Evolutionary conservation across 2,888 invertebrate species (phyloP).

Genomic region (Bellardia bayeri): DNA sequence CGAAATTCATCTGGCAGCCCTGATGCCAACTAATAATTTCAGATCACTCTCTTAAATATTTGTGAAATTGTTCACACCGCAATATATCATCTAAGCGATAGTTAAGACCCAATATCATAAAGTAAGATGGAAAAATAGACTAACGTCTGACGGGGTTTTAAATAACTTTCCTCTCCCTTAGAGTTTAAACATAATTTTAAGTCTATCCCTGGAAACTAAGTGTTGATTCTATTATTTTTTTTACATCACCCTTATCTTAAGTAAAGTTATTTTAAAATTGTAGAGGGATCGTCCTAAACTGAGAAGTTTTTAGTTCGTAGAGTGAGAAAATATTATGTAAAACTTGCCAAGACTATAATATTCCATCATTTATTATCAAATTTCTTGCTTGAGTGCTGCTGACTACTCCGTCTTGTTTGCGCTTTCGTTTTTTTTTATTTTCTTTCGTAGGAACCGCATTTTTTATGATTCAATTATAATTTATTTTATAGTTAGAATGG

Average conservation of each 20-base stretch:
- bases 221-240: neutral
- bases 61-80: no score
- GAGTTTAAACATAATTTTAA: no score
- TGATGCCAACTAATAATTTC: no score
- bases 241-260: neutral
- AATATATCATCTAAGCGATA: no score
- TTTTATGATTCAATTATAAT: slow-evolving; percentile 62
- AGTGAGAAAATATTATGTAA: neutral
- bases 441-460: slow-evolving; percentile 26
- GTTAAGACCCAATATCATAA: no score
- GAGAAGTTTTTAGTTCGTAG: neutral
- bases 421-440: slow-evolving; percentile 21
- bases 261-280: neutral
- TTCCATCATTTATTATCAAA: slow-evolving; percentile 59
- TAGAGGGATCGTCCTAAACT: neutral
- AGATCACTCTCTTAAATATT: no score
- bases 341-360: slow-evolving; percentile 23
- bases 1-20: no score
- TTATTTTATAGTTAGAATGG: slow-evolving; percentile 61
- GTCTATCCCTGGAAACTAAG: neutral
- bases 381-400: slow-evolving; percentile 66
- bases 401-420: slow-evolving; percentile 46
- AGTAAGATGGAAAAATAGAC: no score
- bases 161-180: no score
- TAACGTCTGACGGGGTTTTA: no score